Evolutionary conservation across 2,113 vertebrate genomes (phyloP).

Genomic region (Heterotis niloticus): DNA sequence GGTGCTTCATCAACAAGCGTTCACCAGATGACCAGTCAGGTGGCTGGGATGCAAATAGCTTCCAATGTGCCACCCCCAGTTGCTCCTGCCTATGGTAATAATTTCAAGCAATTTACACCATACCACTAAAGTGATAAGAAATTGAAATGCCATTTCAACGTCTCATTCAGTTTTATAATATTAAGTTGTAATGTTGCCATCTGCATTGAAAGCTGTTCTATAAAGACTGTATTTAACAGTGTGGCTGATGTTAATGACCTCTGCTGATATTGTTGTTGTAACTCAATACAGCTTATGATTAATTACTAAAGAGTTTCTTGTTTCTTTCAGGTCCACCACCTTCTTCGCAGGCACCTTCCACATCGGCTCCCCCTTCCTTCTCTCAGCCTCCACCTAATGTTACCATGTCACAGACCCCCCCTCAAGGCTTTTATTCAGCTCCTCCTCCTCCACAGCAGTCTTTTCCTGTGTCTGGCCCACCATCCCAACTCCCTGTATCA

Average conservation of each 20-base stretch:
- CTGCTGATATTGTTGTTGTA: slow-evolving; percentile 57
- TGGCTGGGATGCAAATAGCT: slow-evolving; percentile 86
- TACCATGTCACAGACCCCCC: slow-evolving; percentile 61
- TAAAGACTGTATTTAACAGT: background rate
- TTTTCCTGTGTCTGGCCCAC: slow-evolving; percentile 56
- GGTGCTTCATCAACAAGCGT: slow-evolving; percentile 65
- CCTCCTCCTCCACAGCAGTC: slow-evolving; percentile 61
- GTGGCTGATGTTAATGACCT: slow-evolving; percentile 13
- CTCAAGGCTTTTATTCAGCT: slow-evolving; percentile 44
- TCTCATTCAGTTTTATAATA: background rate
- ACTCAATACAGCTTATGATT: slow-evolving; percentile 53
- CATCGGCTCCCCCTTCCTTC: slow-evolving; percentile 60
- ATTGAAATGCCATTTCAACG: background rate
- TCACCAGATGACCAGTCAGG: slow-evolving; percentile 85
- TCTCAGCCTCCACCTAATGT: slow-evolving; percentile 56
- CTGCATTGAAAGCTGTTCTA: background rate
- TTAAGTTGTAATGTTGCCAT: background rate
- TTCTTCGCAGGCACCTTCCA: slow-evolving; percentile 73
- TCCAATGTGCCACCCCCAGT: slow-evolving; percentile 66
- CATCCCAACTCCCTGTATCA: slow-evolving; percentile 59
- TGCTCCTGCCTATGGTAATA: slow-evolving; percentile 78
- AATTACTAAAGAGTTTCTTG: slow-evolving; percentile 43
- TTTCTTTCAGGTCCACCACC: slow-evolving; percentile 66
- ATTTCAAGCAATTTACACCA: slow-evolving; percentile 25
- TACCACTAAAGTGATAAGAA: background rate